Evolutionary conservation across 2,797 vertebrate genomes (phyloP), one percentile per base, ranked within the genome.

Genomic region (Gephyroberyx darwinii): DNA sequence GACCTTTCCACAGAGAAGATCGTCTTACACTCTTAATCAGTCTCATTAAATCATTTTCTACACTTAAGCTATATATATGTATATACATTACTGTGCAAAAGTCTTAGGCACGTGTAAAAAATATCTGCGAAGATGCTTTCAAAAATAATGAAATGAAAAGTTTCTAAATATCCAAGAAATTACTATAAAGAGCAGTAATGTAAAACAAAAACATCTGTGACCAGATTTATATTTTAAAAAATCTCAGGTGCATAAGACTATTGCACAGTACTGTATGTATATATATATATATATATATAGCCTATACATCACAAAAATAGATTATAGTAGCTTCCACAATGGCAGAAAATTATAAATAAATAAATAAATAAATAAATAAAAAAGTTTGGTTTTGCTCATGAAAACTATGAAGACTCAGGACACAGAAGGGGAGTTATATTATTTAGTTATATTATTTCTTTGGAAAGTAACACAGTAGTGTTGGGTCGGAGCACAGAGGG

Each of bases 371-470:
- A n/a, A n/a, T n/a, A n/a, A 8, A 47, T 26, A 26, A 26, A 26
- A 26, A 26, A 1, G 22, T 47, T 47, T 5, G 5, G n/a, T 47
- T 47, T 47, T 47, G 2, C 16, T 47, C 45, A 47, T 17, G 5
- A 17, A 17, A 33, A 31, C 13, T 43, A 22, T 20, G n/a, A 22
- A 7, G 22, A 72, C 16, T 43, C 45, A 43, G 8, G 30, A 45
- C 59, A 51, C 51, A 64, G 16, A 88, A 80, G 74, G 71, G 48
- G 66, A 64, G 20, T 72, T 69, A 64, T 84, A 80, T 87, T 82
- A 71, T 79, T 80, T 75, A 64, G 20, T 72, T 69, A 64, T 84
- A 80, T 87, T 82, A 71, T 79, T 80, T 75, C 56, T 86, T 87
- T 86, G 62, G 79, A 85, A 69, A 69, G 61, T 66, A 65, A 62